Evolutionary conservation across 2,888 invertebrate species (phyloP), one percentile per base, ranked within the genome.

Genomic region (Chromoteleia sp.): DNA sequence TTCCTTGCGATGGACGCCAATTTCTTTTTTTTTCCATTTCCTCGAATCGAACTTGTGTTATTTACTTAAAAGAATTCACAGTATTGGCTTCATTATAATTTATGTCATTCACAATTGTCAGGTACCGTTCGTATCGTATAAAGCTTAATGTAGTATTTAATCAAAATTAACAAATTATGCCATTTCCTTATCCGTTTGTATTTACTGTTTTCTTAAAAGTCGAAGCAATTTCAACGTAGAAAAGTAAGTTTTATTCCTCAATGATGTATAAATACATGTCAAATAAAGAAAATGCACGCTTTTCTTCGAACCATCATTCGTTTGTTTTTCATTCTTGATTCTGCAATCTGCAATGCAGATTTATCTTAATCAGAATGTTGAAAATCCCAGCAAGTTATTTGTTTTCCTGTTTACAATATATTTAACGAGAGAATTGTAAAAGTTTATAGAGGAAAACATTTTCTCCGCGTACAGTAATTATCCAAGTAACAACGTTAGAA

Each of bases 281-380:
- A 58, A 41, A 29, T 1, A 12, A 25, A 7, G 39, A 19, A 43
- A 59, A 43, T 59, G 10, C n/a, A 33, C 10, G 15, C 30, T 33
- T 52, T 15, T 2, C 6, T 8, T 4, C 36, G 0, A 33, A 33
- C 48, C 48, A 50, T 7, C 25, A 19, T 36, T 56, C 39, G n/a
- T n/a, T 15, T 4, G 15, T 50, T 43, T 3, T 15, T 10, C 25
- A 29, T 41, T 10, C 12, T 14, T 52, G 14, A 58, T 58, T 7
- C 17, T 74, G 17, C 36, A 25, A 56, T 56, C 14, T 61, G 19
- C 41, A 61, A 30, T 61, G 59, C 71, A 71, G 19, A 61, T 70
- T 70, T 59, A 48, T 39, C 56, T 52, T 33, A 50, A 36, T 45
- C 21, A 33, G 19, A 33, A 14, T 48, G 36, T 25, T 50, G 21